Percentiles rank a stretch among this genome's conserved stretches.
Conservation (phyloP, 2,113 vertebrate species). For the Greenwoodochromis staneri region DNA sequence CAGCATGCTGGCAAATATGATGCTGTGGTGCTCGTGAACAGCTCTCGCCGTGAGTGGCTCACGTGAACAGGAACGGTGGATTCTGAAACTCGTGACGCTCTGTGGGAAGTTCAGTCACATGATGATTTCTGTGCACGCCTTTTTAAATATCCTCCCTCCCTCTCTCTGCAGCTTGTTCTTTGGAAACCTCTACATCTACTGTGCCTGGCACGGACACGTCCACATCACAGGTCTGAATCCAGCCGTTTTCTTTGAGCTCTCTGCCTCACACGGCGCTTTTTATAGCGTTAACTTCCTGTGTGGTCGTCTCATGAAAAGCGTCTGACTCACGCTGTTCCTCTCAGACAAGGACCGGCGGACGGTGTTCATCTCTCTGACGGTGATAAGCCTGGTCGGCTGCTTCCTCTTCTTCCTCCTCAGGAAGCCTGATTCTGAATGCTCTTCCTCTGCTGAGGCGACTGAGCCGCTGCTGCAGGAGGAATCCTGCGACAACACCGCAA, state of each 20-base stretch:
- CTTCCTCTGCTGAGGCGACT: not conserved
- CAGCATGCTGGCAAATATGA: not conserved
- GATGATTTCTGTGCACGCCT: not conserved
- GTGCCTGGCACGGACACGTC: slow-evolving; percentile 88
- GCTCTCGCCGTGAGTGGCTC: not conserved
- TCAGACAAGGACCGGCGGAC: slow-evolving; percentile 89
- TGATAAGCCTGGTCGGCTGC: slow-evolving; percentile 92
- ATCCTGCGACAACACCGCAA: slow-evolving; percentile 12
- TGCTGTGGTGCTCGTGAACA: not conserved
- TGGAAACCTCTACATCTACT: slow-evolving; percentile 94
- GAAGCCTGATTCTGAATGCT: slow-evolving; percentile 68
- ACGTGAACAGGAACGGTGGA: not conserved
- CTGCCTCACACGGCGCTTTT: not conserved
- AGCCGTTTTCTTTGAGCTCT: not conserved
- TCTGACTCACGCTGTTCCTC: slow-evolving; percentile 23
- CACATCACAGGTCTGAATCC: slow-evolving; percentile 81
- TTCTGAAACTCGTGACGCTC: not conserved
- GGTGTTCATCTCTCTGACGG: slow-evolving; percentile 91
- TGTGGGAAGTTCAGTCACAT: not conserved
- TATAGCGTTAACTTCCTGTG: not conserved
- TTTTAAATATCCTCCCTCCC: not conserved
- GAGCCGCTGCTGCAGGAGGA: slow-evolving; percentile 56
- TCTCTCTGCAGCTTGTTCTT: slow-evolving; percentile 83
- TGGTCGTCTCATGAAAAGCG: not conserved
- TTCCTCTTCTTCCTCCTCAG: slow-evolving; percentile 96